phyloP scores from a whole-genome alignment of 2,113 vertebrate genomes.

The Pedetes capensis region DNA sequence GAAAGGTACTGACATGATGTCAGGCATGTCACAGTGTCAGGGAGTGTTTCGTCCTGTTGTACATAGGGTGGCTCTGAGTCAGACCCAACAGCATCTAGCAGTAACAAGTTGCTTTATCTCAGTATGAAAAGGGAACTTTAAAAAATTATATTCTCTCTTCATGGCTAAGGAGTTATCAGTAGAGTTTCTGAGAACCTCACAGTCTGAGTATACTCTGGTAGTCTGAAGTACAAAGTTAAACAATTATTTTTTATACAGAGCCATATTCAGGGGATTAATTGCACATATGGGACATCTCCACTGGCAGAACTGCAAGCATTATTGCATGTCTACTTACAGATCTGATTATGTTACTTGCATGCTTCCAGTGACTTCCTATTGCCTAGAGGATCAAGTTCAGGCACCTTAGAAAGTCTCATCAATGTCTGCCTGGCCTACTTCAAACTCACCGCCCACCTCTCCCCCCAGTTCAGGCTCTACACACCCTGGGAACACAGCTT shows the following conservation, averaged over 20 bases:
- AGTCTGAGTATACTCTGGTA: not conserved
- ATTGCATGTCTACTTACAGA: conserved; percentile 13
- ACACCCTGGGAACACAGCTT: not conserved
- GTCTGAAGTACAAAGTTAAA: conserved; percentile 43
- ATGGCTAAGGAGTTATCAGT: not conserved
- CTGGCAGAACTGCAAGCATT: not conserved
- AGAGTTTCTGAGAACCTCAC: not conserved
- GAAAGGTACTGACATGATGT: too few relatives aligned
- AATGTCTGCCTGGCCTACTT: not conserved
- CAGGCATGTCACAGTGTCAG: too few relatives aligned
- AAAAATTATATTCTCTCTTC: conserved; percentile 26
- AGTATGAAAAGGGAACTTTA: conserved; percentile 21
- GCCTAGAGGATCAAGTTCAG: not conserved
- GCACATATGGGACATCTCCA: conserved; percentile 29
- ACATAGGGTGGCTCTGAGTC: too few relatives aligned
- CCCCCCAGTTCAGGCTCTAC: not conserved
- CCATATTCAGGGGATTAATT: conserved; percentile 66
- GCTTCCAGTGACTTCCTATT: not conserved
- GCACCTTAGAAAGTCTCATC: not conserved
- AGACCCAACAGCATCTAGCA: too few relatives aligned
- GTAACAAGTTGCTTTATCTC: not conserved
- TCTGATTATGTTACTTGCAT: not conserved
- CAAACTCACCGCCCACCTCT: not conserved
- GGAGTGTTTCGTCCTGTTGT: too few relatives aligned
- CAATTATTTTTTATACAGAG: conserved; percentile 46